phyloP scores from a whole-genome alignment of 1,140 invertebrate genomes.

The Sycophaga agraensis region DNA sequence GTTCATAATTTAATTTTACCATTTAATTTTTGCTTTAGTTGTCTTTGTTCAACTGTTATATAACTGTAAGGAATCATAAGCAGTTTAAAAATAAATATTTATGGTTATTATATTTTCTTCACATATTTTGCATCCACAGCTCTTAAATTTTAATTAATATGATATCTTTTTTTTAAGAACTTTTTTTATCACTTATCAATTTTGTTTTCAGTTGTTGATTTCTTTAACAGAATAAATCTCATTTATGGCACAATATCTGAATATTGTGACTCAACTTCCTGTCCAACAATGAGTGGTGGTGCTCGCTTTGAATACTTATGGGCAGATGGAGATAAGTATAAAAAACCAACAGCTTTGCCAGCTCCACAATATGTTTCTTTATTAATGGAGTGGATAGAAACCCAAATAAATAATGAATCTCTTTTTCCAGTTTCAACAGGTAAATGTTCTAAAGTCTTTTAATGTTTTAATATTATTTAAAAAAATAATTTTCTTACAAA shows the following conservation, averaged over 20 bases:
- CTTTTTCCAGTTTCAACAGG: conserved; percentile 81
- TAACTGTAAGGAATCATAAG: too few relatives aligned
- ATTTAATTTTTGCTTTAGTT: not conserved
- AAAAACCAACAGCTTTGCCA: conserved; percentile 85
- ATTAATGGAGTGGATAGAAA: conserved; percentile 94
- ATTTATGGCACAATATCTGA: conserved; percentile 90
- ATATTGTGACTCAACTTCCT: conserved; percentile 81
- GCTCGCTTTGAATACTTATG: conserved; percentile 89
- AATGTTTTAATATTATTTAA: not conserved
- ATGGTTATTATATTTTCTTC: too few relatives aligned
- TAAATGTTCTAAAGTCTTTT: conserved; percentile 41
- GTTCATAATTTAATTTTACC: conserved; percentile 11
- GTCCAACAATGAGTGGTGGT: conserved; percentile 92
- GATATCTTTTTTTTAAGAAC: too few relatives aligned
- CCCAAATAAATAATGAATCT: conserved; percentile 89
- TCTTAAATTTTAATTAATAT: not conserved
- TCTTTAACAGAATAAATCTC: conserved; percentile 94
- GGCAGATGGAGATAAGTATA: conserved; percentile 85
- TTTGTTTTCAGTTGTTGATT: conserved; percentile 81
- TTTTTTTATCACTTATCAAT: not conserved
- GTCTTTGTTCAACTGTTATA: not conserved
- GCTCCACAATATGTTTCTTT: conserved; percentile 85
- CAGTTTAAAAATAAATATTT: too few relatives aligned
- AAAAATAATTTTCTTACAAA: conserved; percentile 5
- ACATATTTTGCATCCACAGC: not conserved